These are phyloP conservation scores for Aquatica leii DNA, from an alignment of 2,888 invertebrate genomes.

Conservation along the genomic window DNA sequence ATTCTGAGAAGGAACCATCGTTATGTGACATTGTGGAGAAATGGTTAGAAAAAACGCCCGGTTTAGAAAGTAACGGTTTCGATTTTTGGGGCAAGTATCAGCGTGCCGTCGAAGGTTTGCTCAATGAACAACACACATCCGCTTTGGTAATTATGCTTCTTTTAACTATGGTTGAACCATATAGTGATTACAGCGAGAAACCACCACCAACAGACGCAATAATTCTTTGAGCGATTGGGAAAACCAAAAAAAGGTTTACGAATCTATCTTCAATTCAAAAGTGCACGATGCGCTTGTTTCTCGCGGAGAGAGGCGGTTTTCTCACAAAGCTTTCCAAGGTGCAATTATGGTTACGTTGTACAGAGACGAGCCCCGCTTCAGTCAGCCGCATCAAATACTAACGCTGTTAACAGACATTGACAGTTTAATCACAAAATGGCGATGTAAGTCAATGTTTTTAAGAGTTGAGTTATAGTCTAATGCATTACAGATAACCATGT, in stretches of 20 bases:
- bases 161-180: background rate
- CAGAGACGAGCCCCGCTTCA: constrained; percentile 96
- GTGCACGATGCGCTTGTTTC: constrained; percentile 85
- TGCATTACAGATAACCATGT: constrained; percentile 90
- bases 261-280: constrained; percentile 86
- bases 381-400: constrained; percentile 95
- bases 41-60: constrained; percentile 96
- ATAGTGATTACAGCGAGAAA: constrained; percentile 44
- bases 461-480: background rate
- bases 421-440: constrained; percentile 97
- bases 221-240: constrained; percentile 78
- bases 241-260: constrained; percentile 84
- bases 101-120: constrained; percentile 73
- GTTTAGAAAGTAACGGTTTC: constrained; percentile 83
- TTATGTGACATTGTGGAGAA: constrained; percentile 85
- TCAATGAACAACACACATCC: constrained; percentile 71
- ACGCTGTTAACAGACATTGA: constrained; percentile 97
- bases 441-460: constrained; percentile 74
- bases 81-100: constrained; percentile 96
- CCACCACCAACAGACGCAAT: constrained; percentile 58
- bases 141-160: constrained; percentile 65
- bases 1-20: constrained; percentile 85
- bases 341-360: constrained; percentile 98
- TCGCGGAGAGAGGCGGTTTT: constrained; percentile 88
- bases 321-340: constrained; percentile 92